Evolutionary conservation across 2,797 vertebrate species (phyloP).

Genomic region (Macrochelys suwanniensis): DNA sequence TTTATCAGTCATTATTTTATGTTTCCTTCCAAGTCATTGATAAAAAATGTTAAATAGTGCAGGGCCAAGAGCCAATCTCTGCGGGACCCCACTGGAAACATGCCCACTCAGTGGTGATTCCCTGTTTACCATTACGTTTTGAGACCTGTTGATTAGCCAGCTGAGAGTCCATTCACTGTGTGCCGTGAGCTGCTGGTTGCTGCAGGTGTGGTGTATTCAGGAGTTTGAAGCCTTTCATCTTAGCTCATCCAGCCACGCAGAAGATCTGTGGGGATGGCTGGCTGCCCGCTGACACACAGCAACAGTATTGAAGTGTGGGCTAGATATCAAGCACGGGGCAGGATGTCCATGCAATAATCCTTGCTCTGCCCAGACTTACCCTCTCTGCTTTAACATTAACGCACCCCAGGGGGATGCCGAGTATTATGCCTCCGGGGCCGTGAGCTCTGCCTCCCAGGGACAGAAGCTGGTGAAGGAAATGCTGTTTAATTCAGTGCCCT

Average conservation of each 20-base stretch:
- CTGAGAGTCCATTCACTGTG: slow-evolving; percentile 49
- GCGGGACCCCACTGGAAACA: not conserved
- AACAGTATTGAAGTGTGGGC: not conserved
- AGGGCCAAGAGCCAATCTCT: slow-evolving; percentile 44
- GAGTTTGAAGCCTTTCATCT: not conserved
- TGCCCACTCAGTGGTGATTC: not conserved
- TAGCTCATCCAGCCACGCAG: not conserved
- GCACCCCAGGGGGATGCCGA: not conserved
- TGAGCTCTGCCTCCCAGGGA: not conserved
- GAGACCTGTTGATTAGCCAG: slow-evolving; percentile 66
- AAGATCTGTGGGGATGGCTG: not conserved
- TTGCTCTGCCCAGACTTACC: not conserved
- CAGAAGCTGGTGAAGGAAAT: not conserved
- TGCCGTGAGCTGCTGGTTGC: slow-evolving; percentile 57
- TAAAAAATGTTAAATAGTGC: slow-evolving; percentile 61
- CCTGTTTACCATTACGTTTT: slow-evolving; percentile 63
- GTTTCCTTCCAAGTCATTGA: slow-evolving; percentile 57
- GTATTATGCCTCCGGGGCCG: not conserved
- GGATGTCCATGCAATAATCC: slow-evolving; percentile 1
- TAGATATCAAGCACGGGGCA: not conserved
- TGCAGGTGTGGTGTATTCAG: not conserved
- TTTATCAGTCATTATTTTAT: slow-evolving; percentile 62
- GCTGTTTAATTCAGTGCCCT: not conserved
- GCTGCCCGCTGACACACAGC: not conserved
- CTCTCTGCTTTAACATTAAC: not conserved